Evolutionary conservation across 1,140 invertebrate species (phyloP).

Genomic region (Saxidomus purpurata): DNA sequence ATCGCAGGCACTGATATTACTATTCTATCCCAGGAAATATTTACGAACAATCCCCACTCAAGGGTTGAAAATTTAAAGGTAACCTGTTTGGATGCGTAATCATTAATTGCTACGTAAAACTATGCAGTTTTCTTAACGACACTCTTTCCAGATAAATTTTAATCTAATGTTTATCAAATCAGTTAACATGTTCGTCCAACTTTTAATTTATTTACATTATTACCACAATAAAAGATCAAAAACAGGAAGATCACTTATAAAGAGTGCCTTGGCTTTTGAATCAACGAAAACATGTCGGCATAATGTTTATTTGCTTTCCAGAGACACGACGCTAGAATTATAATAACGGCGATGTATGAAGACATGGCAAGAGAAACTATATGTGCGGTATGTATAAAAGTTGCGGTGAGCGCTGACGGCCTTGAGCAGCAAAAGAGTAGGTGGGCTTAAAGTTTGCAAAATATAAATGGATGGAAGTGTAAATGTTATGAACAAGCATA

Average conservation of each 20-base stretch:
- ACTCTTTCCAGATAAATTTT: neutral
- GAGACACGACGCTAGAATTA: constrained; percentile 97
- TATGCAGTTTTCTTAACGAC: neutral
- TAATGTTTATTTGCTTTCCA: constrained; percentile 64
- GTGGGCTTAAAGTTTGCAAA: too few relatives aligned
- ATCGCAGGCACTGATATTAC: constrained; percentile 49
- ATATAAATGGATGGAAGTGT: too few relatives aligned
- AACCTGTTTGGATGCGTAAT: neutral
- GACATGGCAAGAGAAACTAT: constrained; percentile 97
- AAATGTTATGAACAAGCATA: too few relatives aligned
- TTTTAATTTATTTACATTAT: neutral
- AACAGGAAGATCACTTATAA: neutral
- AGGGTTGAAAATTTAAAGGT: constrained; percentile 66
- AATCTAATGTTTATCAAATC: neutral
- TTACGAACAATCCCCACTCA: constrained; percentile 38
- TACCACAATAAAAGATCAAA: neutral
- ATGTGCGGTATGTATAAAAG: constrained; percentile 95
- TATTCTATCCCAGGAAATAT: constrained; percentile 63
- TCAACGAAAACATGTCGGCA: neutral
- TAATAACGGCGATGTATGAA: constrained; percentile 98
- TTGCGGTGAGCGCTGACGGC: neutral
- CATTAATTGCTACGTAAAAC: neutral
- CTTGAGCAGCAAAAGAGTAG: neutral
- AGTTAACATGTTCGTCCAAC: neutral
- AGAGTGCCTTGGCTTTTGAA: neutral